Conservation (phyloP, 2,888 invertebrate genomes). For the Drosophila planitibia region DNA sequence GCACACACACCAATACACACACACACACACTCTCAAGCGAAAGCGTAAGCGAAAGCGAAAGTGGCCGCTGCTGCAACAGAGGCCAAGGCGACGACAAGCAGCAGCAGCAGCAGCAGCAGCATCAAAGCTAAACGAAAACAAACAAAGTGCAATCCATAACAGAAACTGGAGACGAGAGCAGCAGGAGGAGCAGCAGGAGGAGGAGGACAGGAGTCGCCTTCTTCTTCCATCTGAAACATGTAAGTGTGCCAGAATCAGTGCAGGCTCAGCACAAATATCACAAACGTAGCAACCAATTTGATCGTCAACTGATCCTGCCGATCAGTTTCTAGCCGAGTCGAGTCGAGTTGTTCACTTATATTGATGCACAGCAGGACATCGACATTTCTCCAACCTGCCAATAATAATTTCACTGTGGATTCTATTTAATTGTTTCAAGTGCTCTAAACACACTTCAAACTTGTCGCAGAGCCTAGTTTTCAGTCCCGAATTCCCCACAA, state of each 20-base stretch:
- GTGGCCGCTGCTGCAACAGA: conserved; percentile 15
- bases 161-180: neutral
- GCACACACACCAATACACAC: neutral
- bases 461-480: neutral
- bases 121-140: neutral
- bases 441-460: too few species aligned
- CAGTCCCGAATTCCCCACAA: neutral
- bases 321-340: too few species aligned
- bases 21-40: neutral
- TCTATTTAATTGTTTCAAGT: too few species aligned
- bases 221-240: neutral
- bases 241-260: neutral
- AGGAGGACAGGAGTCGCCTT: neutral
- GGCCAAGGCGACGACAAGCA: conserved; percentile 11
- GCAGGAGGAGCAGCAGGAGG: neutral
- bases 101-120: neutral
- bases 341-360: neutral
- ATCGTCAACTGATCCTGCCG: neutral
- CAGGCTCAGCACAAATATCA: neutral
- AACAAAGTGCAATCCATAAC: conserved; percentile 26
- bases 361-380: too few species aligned
- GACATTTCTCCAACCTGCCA: too few species aligned
- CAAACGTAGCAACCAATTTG: neutral
- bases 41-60: conserved; percentile 31
- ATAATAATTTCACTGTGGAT: too few species aligned